These are phyloP conservation scores for Bathynomus jamesi DNA, from an alignment of 1,140 invertebrate species.

Conservation along the genomic window DNA sequence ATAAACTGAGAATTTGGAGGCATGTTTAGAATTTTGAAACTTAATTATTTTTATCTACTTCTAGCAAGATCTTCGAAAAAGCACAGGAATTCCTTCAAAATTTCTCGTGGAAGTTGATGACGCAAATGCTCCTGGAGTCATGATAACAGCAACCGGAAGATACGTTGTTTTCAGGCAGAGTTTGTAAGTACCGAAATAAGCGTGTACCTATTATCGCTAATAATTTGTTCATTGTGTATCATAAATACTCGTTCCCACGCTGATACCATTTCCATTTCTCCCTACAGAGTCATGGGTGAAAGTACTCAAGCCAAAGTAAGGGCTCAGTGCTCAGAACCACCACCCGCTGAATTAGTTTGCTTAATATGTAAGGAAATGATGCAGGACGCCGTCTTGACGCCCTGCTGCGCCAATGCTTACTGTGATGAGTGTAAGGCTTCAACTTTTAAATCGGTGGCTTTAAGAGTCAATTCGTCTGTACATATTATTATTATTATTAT, in stretches of 20 bases:
- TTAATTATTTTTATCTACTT: constrained; percentile 3
- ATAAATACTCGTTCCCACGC: no score
- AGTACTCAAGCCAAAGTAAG: neutral
- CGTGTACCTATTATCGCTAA: neutral
- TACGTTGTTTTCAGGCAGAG: constrained; percentile 87
- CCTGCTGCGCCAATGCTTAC: constrained; percentile 94
- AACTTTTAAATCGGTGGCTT: no score
- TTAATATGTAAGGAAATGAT: constrained; percentile 87
- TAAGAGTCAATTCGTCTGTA: no score
- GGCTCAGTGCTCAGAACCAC: constrained; percentile 44
- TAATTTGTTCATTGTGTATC: no score
- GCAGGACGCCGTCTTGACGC: constrained; percentile 90
- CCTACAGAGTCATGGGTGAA: neutral
- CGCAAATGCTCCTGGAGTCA: constrained; percentile 77
- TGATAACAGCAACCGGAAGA: constrained; percentile 84
- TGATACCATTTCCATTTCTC: no score
- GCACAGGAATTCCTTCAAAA: constrained; percentile 93
- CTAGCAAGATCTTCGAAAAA: constrained; percentile 72
- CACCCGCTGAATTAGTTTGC: constrained; percentile 85
- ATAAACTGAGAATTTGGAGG: neutral
- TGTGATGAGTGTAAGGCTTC: constrained; percentile 88
- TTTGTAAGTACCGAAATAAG: constrained; percentile 57
- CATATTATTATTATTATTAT: no score
- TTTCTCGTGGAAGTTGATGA: constrained; percentile 91
- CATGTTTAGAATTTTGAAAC: constrained; percentile 10